Conservation (phyloP, 2,888 invertebrate genomes). For the Polyploca ridens region DNA sequence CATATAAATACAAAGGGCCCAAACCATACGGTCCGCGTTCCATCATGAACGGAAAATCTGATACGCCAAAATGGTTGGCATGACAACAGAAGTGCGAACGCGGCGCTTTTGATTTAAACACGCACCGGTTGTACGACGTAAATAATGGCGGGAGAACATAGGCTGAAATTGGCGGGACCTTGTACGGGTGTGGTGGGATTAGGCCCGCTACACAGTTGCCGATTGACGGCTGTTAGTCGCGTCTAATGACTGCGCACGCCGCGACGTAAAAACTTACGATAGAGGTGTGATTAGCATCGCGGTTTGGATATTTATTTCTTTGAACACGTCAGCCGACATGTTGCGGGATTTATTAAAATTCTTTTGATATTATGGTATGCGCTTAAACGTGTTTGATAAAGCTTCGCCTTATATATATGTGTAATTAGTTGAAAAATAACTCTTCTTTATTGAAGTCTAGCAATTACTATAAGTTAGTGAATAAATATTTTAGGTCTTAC, state of each 20-base stretch:
- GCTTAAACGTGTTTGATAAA: too few species aligned
- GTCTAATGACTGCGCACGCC: slow-evolving; percentile 9
- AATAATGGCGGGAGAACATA: slow-evolving; percentile 52
- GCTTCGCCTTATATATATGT: too few species aligned
- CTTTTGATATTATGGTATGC: background rate
- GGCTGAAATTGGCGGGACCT: slow-evolving; percentile 51
- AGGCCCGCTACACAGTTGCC: slow-evolving; percentile 25
- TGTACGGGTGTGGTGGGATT: slow-evolving; percentile 38
- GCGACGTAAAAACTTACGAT: slow-evolving; percentile 10
- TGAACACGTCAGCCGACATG: slow-evolving; percentile 22
- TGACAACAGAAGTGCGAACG: slow-evolving; percentile 66
- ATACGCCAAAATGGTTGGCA: slow-evolving; percentile 67
- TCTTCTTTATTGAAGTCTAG: too few species aligned
- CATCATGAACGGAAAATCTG: slow-evolving; percentile 66
- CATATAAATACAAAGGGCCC: slow-evolving; percentile 33
- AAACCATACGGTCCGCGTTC: slow-evolving; percentile 41
- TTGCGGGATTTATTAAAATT: slow-evolving; percentile 24
- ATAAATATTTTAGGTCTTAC: too few species aligned
- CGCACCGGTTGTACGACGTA: slow-evolving; percentile 48
- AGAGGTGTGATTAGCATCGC: slow-evolving; percentile 24
- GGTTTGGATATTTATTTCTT: slow-evolving; percentile 32
- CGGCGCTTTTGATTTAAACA: slow-evolving; percentile 73
- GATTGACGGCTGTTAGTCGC: slow-evolving; percentile 18
- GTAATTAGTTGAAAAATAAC: too few species aligned
- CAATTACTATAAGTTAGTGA: too few species aligned